Evolutionary conservation across 1,140 invertebrate species (phyloP).

Genomic region (Aleiodes sp.): DNA sequence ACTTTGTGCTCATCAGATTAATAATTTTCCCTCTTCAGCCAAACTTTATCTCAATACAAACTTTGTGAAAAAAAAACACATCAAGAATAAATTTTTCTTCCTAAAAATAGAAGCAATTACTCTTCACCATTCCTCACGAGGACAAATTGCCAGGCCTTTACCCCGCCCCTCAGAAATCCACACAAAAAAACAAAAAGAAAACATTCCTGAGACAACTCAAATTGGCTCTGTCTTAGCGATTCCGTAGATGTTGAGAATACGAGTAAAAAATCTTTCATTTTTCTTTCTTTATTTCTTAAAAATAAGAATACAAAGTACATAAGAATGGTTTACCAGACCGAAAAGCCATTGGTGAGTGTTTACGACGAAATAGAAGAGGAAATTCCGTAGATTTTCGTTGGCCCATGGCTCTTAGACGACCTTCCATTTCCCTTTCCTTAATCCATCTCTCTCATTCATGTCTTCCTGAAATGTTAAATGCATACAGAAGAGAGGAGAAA

Average conservation of each 20-base stretch:
- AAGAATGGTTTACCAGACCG: slow-evolving; percentile 30
- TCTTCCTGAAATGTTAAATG: slow-evolving; percentile 13
- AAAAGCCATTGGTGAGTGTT: slow-evolving; percentile 30
- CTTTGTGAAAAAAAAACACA: neutral
- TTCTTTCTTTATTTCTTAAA: neutral
- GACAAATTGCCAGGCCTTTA: slow-evolving; percentile 28
- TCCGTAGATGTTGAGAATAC: neutral
- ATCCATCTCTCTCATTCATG: neutral
- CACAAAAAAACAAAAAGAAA: neutral
- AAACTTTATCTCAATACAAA: neutral
- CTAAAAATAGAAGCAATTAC: slow-evolving; percentile 34
- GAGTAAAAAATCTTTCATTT: neutral
- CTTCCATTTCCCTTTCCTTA: neutral
- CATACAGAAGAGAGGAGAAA: neutral
- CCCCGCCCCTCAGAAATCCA: neutral
- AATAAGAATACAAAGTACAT: slow-evolving; percentile 23
- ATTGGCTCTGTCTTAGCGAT: neutral
- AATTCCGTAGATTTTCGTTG: slow-evolving; percentile 19
- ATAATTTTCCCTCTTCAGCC: neutral
- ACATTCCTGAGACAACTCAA: neutral
- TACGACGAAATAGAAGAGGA: slow-evolving; percentile 2
- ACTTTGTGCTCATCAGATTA: neutral
- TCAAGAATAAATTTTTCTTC: slow-evolving; percentile 16
- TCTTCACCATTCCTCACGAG: slow-evolving; percentile 8
- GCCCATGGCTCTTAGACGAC: slow-evolving; percentile 1